These are phyloP conservation scores for Panulirus ornatus DNA, from an alignment of 1,140 invertebrate species.

Conservation along the genomic window DNA sequence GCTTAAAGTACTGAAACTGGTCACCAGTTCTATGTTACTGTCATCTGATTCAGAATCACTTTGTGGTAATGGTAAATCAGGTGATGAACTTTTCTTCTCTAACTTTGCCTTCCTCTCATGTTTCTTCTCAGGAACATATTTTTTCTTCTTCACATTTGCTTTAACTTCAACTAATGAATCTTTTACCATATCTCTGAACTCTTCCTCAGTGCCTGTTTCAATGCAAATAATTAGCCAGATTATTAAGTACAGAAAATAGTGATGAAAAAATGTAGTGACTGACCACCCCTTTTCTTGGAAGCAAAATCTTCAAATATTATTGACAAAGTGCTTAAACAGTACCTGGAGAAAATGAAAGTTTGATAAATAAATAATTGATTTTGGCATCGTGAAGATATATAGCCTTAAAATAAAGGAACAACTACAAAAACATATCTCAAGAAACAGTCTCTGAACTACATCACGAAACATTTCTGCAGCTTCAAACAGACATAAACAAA, in stretches of 20 bases:
- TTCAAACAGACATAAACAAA: no score
- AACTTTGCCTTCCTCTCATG: slow-evolving; percentile 18
- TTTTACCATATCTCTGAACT: slow-evolving; percentile 35
- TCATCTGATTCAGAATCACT: background rate
- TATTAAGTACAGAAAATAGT: background rate
- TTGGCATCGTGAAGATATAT: no score
- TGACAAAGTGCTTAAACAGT: no score
- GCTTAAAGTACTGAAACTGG: background rate
- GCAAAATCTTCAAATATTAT: no score
- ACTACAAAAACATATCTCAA: no score
- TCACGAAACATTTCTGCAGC: no score
- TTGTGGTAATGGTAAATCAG: background rate
- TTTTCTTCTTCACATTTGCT: slow-evolving; percentile 34
- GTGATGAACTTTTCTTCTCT: background rate
- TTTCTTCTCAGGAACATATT: background rate
- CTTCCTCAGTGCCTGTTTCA: slow-evolving; percentile 46
- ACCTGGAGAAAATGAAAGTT: no score
- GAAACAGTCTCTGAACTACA: no score
- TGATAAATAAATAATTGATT: no score
- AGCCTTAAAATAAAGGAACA: no score
- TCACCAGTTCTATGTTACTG: slow-evolving; percentile 11
- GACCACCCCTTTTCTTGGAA: no score
- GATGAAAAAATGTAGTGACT: no score
- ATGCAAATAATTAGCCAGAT: background rate
- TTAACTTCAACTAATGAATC: slow-evolving; percentile 27